Evolutionary conservation across 2,888 invertebrate species (phyloP).

Genomic region (Geotrupes spiniger): DNA sequence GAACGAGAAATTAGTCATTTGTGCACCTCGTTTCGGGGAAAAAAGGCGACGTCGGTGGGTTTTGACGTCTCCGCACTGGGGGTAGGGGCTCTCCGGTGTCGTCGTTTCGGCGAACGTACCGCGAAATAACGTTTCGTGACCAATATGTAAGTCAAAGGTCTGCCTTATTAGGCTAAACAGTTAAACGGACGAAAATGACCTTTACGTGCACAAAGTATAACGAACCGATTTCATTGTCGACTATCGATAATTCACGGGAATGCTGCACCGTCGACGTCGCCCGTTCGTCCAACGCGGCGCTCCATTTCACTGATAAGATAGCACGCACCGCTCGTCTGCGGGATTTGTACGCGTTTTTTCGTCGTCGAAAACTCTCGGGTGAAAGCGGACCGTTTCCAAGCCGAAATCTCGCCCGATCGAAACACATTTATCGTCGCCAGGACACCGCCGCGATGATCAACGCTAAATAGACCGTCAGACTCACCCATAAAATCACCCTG

Average conservation of each 20-base stretch:
- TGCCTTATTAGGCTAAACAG: conserved; percentile 46
- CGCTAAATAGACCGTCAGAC: conserved; percentile 31
- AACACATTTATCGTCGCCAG: conserved; percentile 11
- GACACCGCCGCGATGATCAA: conserved; percentile 9
- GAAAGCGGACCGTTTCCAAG: conserved; percentile 20
- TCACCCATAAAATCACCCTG: conserved; percentile 49
- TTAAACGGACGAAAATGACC: conserved; percentile 42
- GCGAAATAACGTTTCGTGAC: too few relatives aligned
- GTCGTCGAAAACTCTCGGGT: conserved; percentile 19
- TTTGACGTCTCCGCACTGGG: too few relatives aligned
- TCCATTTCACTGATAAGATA: not conserved
- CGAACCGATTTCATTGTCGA: conserved; percentile 7
- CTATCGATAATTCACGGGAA: conserved; percentile 9
- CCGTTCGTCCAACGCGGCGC: not conserved
- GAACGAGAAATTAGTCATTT: conserved; percentile 24
- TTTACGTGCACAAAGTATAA: conserved; percentile 33
- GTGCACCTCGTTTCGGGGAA: too few relatives aligned
- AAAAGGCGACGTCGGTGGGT: too few relatives aligned
- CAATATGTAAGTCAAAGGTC: conserved; percentile 40
- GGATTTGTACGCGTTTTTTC: not conserved
- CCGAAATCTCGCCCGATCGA: conserved; percentile 19
- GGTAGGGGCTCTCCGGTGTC: too few relatives aligned
- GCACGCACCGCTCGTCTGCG: not conserved
- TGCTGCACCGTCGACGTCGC: conserved; percentile 5
- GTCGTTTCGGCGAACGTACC: too few relatives aligned